phyloP scores from a whole-genome alignment of 2,113 vertebrate species.

The Passerina amoena region DNA sequence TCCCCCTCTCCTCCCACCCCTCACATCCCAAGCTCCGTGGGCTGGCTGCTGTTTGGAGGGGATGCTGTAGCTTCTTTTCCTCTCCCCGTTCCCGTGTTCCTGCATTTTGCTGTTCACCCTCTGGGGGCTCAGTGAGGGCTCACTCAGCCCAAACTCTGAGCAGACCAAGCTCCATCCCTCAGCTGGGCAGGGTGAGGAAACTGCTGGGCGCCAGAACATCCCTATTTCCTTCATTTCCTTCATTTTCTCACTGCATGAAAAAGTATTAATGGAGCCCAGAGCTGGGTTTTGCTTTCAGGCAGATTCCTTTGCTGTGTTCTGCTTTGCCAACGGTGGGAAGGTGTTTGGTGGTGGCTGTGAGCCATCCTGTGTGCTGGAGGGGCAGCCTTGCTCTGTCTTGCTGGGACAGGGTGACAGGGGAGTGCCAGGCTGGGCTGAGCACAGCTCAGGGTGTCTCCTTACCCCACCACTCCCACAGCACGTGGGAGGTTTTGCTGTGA shows the following conservation, averaged over 20 bases:
- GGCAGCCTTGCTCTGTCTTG: not conserved
- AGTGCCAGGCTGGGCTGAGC: not conserved
- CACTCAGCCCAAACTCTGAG: not conserved
- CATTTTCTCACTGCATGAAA: slow-evolving; percentile 9
- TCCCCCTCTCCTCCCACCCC: not conserved
- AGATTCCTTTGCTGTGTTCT: not conserved
- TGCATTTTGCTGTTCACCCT: not conserved
- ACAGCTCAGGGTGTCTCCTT: not conserved
- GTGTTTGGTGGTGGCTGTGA: not conserved
- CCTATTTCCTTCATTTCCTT: not conserved
- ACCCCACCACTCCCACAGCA: not conserved
- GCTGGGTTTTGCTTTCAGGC: not conserved
- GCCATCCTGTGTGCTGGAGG: not conserved
- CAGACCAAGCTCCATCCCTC: not conserved
- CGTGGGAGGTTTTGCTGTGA: not conserved
- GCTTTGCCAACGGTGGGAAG: not conserved
- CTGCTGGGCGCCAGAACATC: rapidly evolving
- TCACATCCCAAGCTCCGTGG: not conserved
- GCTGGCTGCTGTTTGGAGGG: slow-evolving; percentile 40
- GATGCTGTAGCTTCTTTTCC: not conserved
- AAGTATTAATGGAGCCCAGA: not conserved
- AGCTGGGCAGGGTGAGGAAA: not conserved
- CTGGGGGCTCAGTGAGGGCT: not conserved
- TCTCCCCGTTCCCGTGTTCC: rapidly evolving
- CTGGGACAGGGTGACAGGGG: not conserved